A percentile compares a stretch with the other conserved stretches of the same genome.
These are phyloP conservation scores for Anabacerthia variegaticeps DNA, from an alignment of 2,797 vertebrate genomes.

Conservation along the genomic window DNA sequence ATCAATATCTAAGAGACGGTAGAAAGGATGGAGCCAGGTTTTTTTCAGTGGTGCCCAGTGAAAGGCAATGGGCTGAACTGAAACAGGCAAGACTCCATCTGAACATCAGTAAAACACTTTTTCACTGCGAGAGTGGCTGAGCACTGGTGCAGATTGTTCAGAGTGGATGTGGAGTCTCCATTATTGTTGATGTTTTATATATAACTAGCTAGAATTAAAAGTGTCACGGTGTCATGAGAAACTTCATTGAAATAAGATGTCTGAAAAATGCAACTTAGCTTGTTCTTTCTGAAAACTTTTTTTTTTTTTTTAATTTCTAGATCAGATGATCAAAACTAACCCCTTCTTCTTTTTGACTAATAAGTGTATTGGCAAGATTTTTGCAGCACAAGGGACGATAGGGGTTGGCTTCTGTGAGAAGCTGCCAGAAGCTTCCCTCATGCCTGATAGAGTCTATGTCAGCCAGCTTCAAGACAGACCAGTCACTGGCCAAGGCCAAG, in stretches of 20 bases:
- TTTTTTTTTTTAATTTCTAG: background rate
- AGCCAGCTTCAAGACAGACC: background rate
- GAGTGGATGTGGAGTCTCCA: background rate
- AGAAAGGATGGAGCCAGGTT: background rate
- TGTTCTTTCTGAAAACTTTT: background rate
- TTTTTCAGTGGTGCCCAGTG: background rate
- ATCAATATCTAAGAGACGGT: background rate
- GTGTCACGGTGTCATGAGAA: background rate
- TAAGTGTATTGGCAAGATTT: background rate
- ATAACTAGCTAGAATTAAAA: background rate
- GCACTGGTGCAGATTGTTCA: no score
- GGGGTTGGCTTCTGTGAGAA: background rate
- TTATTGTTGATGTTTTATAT: background rate
- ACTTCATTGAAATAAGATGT: background rate
- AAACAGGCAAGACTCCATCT: background rate
- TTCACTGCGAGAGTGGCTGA: background rate
- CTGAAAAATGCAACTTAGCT: background rate
- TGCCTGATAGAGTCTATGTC: fast-evolving
- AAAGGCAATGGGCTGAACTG: background rate
- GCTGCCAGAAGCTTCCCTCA: background rate
- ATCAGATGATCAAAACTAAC: background rate
- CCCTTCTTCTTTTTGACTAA: background rate
- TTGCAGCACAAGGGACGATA: background rate
- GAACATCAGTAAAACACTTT: background rate
- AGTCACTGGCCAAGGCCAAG: fast-evolving